phyloP scores from a whole-genome alignment of 2,113 vertebrate genomes.

The Centrocercus urophasianus region DNA sequence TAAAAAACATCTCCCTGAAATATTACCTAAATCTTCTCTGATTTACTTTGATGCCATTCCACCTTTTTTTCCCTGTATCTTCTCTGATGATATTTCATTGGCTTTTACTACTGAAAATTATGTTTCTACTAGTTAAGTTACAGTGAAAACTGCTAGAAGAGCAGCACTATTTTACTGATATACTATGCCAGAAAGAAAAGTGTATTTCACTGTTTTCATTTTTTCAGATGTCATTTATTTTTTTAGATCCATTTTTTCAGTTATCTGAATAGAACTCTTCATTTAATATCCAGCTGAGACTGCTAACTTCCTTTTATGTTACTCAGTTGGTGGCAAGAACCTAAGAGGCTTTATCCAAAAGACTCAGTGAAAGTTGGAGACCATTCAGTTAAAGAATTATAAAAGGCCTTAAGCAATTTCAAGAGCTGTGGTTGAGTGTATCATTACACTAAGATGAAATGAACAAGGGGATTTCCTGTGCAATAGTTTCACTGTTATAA shows the following conservation, averaged over 20 bases:
- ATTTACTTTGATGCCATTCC: no score
- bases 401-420: neutral
- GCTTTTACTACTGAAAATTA: neutral
- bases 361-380: neutral
- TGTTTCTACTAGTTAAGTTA: neutral
- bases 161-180: neutral
- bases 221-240: neutral
- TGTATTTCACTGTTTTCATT: neutral
- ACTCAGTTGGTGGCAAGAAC: neutral
- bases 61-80: neutral
- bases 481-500: neutral
- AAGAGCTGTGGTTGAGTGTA: neutral
- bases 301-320: neutral
- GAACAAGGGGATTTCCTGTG: neutral
- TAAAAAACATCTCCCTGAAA: no score
- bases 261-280: no score
- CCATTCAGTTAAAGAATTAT: neutral
- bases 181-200: neutral
- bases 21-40: no score
- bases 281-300: neutral
- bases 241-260: no score
- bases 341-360: neutral
- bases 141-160: neutral
- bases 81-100: neutral
- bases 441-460: neutral